phyloP scores from a whole-genome alignment of 2,888 invertebrate genomes.

The Hyposoter didymator region DNA sequence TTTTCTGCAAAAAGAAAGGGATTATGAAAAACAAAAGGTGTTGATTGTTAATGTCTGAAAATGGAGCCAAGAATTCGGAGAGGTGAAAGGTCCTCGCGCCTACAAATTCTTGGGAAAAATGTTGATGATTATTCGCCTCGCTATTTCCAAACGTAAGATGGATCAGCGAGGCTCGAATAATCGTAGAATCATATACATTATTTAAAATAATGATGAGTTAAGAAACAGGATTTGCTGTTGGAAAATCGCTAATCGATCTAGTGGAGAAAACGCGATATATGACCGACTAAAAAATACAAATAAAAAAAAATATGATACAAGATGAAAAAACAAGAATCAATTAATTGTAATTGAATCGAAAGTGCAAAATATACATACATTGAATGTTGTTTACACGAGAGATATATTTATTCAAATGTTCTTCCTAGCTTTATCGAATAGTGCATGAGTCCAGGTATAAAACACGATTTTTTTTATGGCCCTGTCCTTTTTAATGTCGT shows the following conservation, averaged over 20 bases:
- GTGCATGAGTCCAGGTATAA: neutral
- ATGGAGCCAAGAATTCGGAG: constrained; percentile 68
- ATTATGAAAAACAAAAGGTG: constrained; percentile 62
- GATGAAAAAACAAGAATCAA: constrained; percentile 71
- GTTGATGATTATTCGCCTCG: constrained; percentile 59
- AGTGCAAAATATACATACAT: constrained; percentile 81
- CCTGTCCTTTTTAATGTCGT: neutral
- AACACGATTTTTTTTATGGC: neutral
- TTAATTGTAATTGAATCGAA: constrained; percentile 80
- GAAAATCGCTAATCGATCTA: constrained; percentile 32
- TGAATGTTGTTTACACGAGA: constrained; percentile 77
- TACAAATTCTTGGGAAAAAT: constrained; percentile 36
- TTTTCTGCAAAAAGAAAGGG: constrained; percentile 56
- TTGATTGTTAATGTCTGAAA: constrained; percentile 75
- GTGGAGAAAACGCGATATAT: constrained; percentile 32
- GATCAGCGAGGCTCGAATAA: constrained; percentile 30
- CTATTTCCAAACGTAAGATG: constrained; percentile 53
- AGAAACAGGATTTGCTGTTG: constrained; percentile 17
- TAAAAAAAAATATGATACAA: constrained; percentile 20
- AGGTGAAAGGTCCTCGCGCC: constrained; percentile 2
- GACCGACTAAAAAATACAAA: constrained; percentile 42
- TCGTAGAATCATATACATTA: constrained; percentile 38
- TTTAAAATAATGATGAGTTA: constrained; percentile 8
- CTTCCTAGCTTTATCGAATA: neutral
- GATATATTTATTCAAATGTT: constrained; percentile 44